These are phyloP conservation scores for Drosophila ironensis DNA, from an alignment of 1,140 invertebrate species.

Conservation along the genomic window DNA sequence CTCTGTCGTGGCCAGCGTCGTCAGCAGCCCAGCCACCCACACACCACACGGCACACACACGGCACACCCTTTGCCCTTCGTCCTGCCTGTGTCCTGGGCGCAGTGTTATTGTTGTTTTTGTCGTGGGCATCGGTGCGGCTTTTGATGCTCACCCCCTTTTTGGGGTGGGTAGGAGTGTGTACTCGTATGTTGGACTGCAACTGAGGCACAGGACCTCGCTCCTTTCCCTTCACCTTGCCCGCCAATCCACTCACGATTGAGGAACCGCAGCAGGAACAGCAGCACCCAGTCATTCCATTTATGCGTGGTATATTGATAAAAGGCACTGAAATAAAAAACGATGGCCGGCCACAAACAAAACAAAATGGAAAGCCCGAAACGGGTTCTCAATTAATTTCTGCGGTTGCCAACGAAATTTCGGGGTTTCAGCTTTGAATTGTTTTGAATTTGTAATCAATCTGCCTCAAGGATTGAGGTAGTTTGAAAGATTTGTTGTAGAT, in stretches of 20 bases:
- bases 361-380: too few relatives aligned
- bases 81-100: slow-evolving; percentile 3
- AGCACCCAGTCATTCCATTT: slow-evolving; percentile 52
- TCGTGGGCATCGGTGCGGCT: slow-evolving; percentile 48
- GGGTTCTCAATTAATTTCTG: too few relatives aligned
- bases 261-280: slow-evolving; percentile 41
- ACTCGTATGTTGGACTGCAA: slow-evolving; percentile 30
- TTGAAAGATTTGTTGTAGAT: too few relatives aligned
- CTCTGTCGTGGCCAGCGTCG: slow-evolving; percentile 54
- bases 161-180: slow-evolving; percentile 6
- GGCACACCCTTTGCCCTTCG: background rate
- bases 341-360: too few relatives aligned
- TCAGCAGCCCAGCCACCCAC: slow-evolving; percentile 20
- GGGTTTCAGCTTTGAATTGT: too few relatives aligned
- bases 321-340: slow-evolving; percentile 18
- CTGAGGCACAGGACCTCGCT: slow-evolving; percentile 32
- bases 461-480: too few relatives aligned
- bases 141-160: slow-evolving; percentile 29
- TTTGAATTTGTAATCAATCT: too few relatives aligned
- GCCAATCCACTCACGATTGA: slow-evolving; percentile 24
- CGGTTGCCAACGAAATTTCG: too few relatives aligned
- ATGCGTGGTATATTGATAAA: slow-evolving; percentile 59
- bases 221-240: background rate
- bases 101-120: slow-evolving; percentile 37
- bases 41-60: background rate